phyloP scores from a whole-genome alignment of 1,140 invertebrate species.

The Procambarus clarkii region DNA sequence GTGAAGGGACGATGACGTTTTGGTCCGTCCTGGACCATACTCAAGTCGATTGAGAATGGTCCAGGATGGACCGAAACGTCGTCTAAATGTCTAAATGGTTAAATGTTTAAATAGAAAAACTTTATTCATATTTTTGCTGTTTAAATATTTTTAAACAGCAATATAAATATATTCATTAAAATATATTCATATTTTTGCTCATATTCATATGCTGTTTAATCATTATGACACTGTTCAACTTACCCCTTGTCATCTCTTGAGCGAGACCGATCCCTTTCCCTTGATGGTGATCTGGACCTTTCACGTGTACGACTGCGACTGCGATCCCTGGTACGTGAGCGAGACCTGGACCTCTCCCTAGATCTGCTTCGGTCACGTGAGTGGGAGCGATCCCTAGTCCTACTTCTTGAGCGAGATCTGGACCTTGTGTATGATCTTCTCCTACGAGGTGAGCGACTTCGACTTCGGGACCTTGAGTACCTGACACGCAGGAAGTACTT shows the following conservation, averaged over 20 bases:
- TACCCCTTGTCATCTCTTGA: constrained; percentile 58
- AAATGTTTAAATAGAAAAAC: too few species aligned
- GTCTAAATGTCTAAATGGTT: too few species aligned
- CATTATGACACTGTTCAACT: background rate
- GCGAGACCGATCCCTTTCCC: constrained; percentile 55
- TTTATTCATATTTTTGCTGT: too few species aligned
- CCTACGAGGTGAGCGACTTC: constrained; percentile 54
- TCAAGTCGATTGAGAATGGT: too few species aligned
- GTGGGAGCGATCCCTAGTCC: constrained; percentile 55
- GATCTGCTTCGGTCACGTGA: constrained; percentile 56
- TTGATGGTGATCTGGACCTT: constrained; percentile 52
- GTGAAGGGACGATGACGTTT: too few species aligned
- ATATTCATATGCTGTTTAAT: too few species aligned
- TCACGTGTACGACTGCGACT: constrained; percentile 40
- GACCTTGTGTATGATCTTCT: constrained; percentile 61
- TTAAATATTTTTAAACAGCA: too few species aligned
- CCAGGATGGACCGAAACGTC: too few species aligned
- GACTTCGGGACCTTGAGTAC: constrained; percentile 61
- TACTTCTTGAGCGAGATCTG: constrained; percentile 49
- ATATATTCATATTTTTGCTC: too few species aligned
- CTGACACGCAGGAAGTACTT: constrained; percentile 23
- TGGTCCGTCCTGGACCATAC: too few species aligned
- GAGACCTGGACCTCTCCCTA: constrained; percentile 59
- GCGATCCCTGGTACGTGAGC: constrained; percentile 56
- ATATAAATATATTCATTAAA: too few species aligned